A percentile compares a stretch with the other conserved stretches of the same genome.
Conservation (phyloP, 2,797 vertebrate species). For the Poecile montanus region DNA sequence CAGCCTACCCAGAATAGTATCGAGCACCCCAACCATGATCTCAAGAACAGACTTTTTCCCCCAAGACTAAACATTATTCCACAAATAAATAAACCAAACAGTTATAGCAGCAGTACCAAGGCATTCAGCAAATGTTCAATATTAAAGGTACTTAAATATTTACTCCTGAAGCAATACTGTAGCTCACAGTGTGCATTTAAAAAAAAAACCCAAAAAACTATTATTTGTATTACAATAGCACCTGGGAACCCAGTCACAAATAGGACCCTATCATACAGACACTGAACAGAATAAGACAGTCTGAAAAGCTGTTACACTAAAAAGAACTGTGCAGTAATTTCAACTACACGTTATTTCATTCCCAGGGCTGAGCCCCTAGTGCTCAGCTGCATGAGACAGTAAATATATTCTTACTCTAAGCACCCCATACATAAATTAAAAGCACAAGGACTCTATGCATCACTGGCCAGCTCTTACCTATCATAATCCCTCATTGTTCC, state of each 20-base stretch:
- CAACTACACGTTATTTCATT: background rate
- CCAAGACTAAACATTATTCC: background rate
- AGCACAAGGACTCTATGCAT: background rate
- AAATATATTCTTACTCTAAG: conserved; percentile 17
- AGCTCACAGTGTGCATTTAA: background rate
- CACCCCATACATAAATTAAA: conserved; percentile 11
- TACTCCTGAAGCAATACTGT: conserved; percentile 7
- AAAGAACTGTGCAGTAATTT: background rate
- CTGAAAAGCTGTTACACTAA: background rate
- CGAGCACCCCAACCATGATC: background rate
- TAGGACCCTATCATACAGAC: background rate
- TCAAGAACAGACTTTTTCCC: background rate
- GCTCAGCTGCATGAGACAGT: background rate
- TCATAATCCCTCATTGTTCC: background rate
- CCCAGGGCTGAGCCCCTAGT: background rate
- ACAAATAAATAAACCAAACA: background rate
- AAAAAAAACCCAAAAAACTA: background rate
- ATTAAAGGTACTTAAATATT: conserved; percentile 49
- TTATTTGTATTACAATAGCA: conserved; percentile 31
- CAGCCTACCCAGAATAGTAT: background rate
- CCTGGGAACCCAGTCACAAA: conserved; percentile 28
- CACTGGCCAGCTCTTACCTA: background rate
- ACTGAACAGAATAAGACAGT: background rate
- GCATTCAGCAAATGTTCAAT: conserved; percentile 8
- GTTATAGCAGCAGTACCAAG: background rate